Conservation (phyloP, 2,113 vertebrate genomes). For the Opisthocomus hoazin region DNA sequence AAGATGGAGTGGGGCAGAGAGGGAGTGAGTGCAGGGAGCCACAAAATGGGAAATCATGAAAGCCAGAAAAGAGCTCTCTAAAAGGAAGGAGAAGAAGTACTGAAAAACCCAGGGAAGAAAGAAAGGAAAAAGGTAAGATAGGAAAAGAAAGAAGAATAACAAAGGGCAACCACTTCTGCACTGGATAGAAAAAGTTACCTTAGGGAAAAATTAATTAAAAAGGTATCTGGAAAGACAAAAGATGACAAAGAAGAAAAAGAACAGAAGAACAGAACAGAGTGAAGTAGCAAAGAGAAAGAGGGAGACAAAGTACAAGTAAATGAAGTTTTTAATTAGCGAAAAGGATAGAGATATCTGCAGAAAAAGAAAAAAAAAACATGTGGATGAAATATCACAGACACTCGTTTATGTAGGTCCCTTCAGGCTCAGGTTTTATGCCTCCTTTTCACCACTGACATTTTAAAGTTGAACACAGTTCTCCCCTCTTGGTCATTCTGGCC, state of each 20-base stretch:
- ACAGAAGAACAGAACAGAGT: background rate
- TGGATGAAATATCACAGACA: background rate
- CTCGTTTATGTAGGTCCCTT: background rate
- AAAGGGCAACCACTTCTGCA: background rate
- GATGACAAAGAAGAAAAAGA: background rate
- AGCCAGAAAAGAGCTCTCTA: background rate
- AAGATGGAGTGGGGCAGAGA: background rate
- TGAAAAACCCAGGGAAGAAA: background rate
- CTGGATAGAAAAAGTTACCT: background rate
- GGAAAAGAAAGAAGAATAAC: background rate
- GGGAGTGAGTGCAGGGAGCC: background rate
- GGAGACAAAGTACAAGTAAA: constrained; percentile 56
- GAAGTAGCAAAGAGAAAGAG: constrained; percentile 37
- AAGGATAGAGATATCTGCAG: background rate
- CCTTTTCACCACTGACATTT: constrained; percentile 3
- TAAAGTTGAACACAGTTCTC: background rate
- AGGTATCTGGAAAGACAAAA: background rate
- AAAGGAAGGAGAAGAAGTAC: background rate
- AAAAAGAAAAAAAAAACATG: background rate
- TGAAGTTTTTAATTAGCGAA: background rate
- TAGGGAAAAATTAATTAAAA: background rate
- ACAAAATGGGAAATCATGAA: background rate
- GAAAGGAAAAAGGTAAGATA: background rate
- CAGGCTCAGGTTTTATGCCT: background rate
- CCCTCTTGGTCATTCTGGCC: background rate